Conservation (phyloP, 2,797 vertebrate genomes). For the Rhabdophis nuchalis region DNA sequence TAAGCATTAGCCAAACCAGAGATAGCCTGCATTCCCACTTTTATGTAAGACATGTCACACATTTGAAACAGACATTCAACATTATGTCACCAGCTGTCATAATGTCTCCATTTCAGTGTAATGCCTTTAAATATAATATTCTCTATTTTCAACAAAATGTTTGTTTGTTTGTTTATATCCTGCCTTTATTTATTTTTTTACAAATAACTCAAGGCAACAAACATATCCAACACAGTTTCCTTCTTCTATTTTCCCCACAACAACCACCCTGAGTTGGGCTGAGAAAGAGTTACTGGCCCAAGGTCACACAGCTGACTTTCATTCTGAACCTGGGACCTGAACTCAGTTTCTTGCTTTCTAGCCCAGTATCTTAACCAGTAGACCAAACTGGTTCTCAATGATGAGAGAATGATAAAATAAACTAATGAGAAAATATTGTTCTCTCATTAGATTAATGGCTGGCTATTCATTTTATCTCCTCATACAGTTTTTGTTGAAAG, state of each 20-base stretch:
- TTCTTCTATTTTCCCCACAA: background rate
- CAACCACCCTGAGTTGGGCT: background rate
- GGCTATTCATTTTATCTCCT: background rate
- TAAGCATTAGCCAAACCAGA: background rate
- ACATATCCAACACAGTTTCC: background rate
- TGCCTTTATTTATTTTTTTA: too few relatives aligned
- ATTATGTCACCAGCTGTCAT: background rate
- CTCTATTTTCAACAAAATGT: background rate
- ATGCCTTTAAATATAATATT: background rate
- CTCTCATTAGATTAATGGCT: background rate
- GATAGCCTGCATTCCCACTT: background rate
- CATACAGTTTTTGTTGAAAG: background rate
- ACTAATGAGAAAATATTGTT: background rate
- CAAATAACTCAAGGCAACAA: background rate
- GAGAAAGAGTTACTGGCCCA: background rate
- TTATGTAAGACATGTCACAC: background rate
- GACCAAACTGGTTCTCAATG: background rate
- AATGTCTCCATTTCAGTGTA: background rate
- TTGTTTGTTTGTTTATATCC: background rate
- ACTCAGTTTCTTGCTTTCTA: background rate
- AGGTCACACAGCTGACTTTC: background rate
- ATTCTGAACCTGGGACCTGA: background rate
- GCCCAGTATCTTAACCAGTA: background rate
- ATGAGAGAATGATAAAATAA: background rate
- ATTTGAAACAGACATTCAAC: background rate